Base-by-base conservation (phyloP, 2,113 vertebrate genomes). In the Scophthalmus maximus region DNA sequence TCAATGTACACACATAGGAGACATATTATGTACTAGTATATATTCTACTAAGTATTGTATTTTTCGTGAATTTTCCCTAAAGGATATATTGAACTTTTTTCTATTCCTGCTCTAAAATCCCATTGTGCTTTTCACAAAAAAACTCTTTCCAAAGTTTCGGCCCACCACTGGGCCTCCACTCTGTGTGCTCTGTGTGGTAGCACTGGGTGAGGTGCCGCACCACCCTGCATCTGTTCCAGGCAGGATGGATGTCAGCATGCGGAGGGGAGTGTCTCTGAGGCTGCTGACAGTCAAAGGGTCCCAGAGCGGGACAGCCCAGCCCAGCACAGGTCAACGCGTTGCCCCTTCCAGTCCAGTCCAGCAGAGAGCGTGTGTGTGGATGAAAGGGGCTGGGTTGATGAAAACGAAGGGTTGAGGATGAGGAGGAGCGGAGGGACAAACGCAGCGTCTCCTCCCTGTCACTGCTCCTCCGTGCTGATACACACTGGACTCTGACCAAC, bases 241-340 rank as follows among this genome's bases (percentile, higher is more conserved):
- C 86, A 90, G 89, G 90, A 92, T 70, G 82, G 82, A 84, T 62
- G 79, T 87, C 85, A 87, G 73, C 86, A 83, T 86, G 88, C 26
- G 29, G 52, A 81, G 76, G 79, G 87, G 87, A 86, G 91, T 75
- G 78, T 84, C 81, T 59, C 30, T 12, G 20, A 58, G 47, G 26
- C 38, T 75, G 89, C 66, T 88, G 87, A 91, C 88, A 92, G 83
- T 62, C 78, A 76, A 72, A 90, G 12, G 22, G 88, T 73, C 79
- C 89, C 89, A 68, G 46, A 60, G 86, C 12, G 72, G 12, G 23
- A 22, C 62, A 55, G 56, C 57, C 51, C 82, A 27, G 60, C 78
- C 84, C 76, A 50, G 58, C 18, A 22, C 73, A 71, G 79, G 76
- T 87, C 86, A 78, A 49, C 0, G 3, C 74, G 70, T 26, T 59